A percentile compares a stretch with the other conserved stretches of the same genome.
Evolutionary conservation across 2,797 vertebrate species (phyloP).

Genomic region (Thripadectes ignobilis): DNA sequence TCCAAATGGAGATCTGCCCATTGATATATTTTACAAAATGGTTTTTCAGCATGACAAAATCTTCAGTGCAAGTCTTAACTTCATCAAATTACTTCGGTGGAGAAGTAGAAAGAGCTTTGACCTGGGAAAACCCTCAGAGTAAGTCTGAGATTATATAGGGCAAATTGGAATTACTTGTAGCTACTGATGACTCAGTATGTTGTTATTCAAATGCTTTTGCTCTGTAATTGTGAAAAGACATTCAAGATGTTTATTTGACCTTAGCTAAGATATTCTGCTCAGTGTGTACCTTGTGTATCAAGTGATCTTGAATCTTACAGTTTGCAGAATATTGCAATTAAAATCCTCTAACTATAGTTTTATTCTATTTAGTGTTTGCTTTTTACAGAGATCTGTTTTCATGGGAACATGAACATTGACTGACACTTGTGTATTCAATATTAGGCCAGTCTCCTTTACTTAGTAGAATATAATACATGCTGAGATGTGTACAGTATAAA

Average conservation of each 20-base stretch:
- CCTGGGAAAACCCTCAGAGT: conserved; percentile 74
- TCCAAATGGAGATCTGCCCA: conserved; percentile 85
- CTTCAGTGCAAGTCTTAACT: conserved; percentile 87
- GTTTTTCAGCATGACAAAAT: conserved; percentile 88
- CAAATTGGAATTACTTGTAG: neutral
- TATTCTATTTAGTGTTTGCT: neutral
- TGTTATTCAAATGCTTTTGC: neutral
- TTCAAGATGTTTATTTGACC: neutral
- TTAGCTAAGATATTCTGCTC: neutral
- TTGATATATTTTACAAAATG: conserved; percentile 89
- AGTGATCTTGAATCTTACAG: neutral
- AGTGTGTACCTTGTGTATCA: neutral
- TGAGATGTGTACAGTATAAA: neutral
- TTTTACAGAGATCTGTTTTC: neutral
- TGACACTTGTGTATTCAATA: neutral
- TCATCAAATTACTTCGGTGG: conserved; percentile 86
- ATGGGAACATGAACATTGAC: neutral
- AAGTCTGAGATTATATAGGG: neutral
- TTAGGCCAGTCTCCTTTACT: neutral
- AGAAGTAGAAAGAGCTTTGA: conserved; percentile 86
- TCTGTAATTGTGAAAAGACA: neutral
- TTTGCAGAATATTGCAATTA: neutral
- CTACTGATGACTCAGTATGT: neutral
- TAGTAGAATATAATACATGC: neutral
- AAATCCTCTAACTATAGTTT: neutral